A percentile compares a stretch with the other conserved stretches of the same genome.
Evolutionary conservation across 2,888 invertebrate genomes (phyloP).

Genomic region (Drosophila paramelanica): DNA sequence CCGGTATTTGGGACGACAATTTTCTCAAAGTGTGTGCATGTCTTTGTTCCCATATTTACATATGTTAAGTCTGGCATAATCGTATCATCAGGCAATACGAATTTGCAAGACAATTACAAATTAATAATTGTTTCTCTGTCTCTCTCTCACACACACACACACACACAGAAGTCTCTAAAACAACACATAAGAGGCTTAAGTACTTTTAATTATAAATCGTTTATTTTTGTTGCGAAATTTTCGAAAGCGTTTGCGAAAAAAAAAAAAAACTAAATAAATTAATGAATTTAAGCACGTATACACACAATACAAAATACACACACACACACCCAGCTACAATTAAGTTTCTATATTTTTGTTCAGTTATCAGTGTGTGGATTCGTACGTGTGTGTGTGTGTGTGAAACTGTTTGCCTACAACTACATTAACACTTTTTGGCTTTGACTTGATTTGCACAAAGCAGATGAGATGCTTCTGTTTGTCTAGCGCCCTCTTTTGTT

Average conservation of each 20-base stretch:
- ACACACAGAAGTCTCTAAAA: not conserved
- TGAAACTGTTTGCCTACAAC: slow-evolving; percentile 55
- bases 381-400: slow-evolving; percentile 15
- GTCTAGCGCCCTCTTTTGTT: slow-evolving; percentile 66
- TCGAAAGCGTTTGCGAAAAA: slow-evolving; percentile 10
- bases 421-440: slow-evolving; percentile 66
- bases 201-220: slow-evolving; percentile 52
- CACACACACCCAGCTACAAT: slow-evolving; percentile 35
- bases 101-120: slow-evolving; percentile 1
- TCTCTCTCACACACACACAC: not conserved
- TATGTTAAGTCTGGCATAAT: not conserved
- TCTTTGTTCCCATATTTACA: no score
- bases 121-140: slow-evolving; percentile 5
- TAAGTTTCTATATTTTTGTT: slow-evolving; percentile 40
- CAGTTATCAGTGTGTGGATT: slow-evolving; percentile 19
- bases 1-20: no score
- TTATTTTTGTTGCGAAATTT: slow-evolving; percentile 31
- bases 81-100: not conserved
- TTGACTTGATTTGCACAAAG: slow-evolving; percentile 67
- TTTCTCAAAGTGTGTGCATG: no score
- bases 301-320: not conserved
- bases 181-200: slow-evolving; percentile 24
- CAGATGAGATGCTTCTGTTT: slow-evolving; percentile 56
- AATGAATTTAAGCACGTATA: slow-evolving; percentile 47
- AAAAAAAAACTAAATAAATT: slow-evolving; percentile 33